These are phyloP conservation scores for Tautogolabrus adspersus DNA, from an alignment of 2,113 vertebrate genomes.

Conservation along the genomic window DNA sequence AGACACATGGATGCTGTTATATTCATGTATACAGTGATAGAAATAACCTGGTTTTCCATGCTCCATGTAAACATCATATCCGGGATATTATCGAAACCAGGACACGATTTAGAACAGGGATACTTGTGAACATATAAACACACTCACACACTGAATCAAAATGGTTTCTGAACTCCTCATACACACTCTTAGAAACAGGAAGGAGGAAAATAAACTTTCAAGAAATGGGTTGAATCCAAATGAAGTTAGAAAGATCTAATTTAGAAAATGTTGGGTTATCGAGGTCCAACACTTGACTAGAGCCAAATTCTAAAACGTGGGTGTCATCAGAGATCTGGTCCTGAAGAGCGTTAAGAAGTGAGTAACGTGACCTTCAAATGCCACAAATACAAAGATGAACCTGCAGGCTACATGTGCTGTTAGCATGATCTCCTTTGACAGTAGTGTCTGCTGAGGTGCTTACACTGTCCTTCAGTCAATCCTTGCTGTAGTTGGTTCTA, in stretches of 20 bases:
- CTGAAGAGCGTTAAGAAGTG: neutral
- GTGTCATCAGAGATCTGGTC: slow-evolving; percentile 10
- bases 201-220: slow-evolving; percentile 29
- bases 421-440: slow-evolving; percentile 25
- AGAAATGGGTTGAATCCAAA: slow-evolving; percentile 28
- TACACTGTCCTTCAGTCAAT: no score
- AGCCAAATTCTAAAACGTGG: neutral
- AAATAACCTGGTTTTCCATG: neutral
- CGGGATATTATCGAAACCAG: neutral
- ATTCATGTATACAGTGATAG: neutral
- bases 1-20: slow-evolving; percentile 1
- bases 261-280: neutral
- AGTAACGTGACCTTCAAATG: slow-evolving; percentile 2
- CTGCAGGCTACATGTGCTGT: neutral
- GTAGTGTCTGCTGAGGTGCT: slow-evolving; percentile 13
- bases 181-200: neutral
- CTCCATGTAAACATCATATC: neutral
- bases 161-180: slow-evolving; percentile 30
- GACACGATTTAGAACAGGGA: neutral
- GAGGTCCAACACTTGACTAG: neutral
- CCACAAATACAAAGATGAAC: neutral
- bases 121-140: neutral
- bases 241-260: slow-evolving; percentile 10
- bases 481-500: no score
- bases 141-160: slow-evolving; percentile 16